Conservation (phyloP, 2,888 invertebrate species). For the Noctua janthe region DNA sequence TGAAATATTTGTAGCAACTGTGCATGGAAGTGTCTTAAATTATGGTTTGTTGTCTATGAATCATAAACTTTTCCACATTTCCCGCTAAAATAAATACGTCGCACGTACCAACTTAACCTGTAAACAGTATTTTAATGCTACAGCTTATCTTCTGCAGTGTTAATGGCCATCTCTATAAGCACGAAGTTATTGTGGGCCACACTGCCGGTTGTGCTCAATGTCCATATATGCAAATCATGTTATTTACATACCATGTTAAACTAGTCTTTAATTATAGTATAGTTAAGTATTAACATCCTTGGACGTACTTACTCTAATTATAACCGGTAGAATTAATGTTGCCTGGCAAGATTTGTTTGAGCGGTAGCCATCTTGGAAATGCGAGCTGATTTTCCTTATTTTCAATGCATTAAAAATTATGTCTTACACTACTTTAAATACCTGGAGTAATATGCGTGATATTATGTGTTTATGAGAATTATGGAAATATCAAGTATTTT, state of each 20-base stretch:
- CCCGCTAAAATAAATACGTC: background rate
- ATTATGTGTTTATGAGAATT: too few relatives aligned
- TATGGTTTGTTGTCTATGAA: background rate
- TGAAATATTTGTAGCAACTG: background rate
- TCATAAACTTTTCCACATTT: background rate
- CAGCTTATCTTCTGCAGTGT: constrained; percentile 20
- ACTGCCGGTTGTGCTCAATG: constrained; percentile 30
- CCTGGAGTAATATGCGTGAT: too few relatives aligned
- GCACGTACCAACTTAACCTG: background rate
- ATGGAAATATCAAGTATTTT: too few relatives aligned
- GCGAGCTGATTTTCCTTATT: background rate
- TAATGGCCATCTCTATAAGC: constrained; percentile 28
- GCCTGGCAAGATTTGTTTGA: background rate
- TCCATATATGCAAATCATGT: constrained; percentile 45
- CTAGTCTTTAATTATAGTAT: constrained; percentile 29
- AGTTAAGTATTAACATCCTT: constrained; percentile 20
- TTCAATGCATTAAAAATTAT: background rate
- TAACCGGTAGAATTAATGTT: constrained; percentile 21
- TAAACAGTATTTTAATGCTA: constrained; percentile 30
- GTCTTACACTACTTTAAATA: background rate
- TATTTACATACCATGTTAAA: constrained; percentile 38
- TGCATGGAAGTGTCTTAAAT: background rate
- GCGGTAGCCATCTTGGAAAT: constrained; percentile 7
- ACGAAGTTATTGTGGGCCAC: constrained; percentile 31
- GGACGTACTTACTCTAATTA: constrained; percentile 23